Percentiles rank a stretch among this genome's conserved stretches.
Conservation (phyloP, 2,797 vertebrate species). For the Nyctibius grandis region DNA sequence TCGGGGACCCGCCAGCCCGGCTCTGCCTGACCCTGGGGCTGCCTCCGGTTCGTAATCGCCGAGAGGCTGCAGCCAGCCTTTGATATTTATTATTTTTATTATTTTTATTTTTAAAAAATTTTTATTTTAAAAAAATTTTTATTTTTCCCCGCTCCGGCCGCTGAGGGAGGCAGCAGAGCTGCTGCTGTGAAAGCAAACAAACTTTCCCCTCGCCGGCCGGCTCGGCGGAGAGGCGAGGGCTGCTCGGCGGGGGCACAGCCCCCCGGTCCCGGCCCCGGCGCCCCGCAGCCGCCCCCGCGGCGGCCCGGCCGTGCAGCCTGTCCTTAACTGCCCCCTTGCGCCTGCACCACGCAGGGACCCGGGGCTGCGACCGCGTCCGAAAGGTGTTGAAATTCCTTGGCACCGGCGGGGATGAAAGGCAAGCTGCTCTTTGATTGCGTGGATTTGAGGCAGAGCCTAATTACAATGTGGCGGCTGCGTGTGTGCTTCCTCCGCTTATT, state of each 20-base stretch:
- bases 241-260: not conserved
- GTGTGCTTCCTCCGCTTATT: slow-evolving; percentile 4
- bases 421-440: not conserved
- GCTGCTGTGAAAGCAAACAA: not conserved
- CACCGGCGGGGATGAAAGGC: not conserved
- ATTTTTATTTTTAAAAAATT: no score
- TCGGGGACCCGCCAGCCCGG: no score
- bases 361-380: not conserved
- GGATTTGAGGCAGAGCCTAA: not conserved
- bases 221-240: not conserved
- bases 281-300: no score
- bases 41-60: not conserved
- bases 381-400: not conserved
- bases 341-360: not conserved
- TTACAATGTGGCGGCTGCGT: not conserved
- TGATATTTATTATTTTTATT: no score
- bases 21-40: not conserved
- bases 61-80: not conserved
- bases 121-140: no score
- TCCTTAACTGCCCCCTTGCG: slow-evolving; percentile 55
- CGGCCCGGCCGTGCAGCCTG: no score
- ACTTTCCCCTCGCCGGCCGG: not conserved
- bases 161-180: not conserved
- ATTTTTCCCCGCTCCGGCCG: not conserved
- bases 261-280: not conserved